These are phyloP conservation scores for Quiscalus mexicanus DNA, from an alignment of 2,113 vertebrate species.

Conservation along the genomic window DNA sequence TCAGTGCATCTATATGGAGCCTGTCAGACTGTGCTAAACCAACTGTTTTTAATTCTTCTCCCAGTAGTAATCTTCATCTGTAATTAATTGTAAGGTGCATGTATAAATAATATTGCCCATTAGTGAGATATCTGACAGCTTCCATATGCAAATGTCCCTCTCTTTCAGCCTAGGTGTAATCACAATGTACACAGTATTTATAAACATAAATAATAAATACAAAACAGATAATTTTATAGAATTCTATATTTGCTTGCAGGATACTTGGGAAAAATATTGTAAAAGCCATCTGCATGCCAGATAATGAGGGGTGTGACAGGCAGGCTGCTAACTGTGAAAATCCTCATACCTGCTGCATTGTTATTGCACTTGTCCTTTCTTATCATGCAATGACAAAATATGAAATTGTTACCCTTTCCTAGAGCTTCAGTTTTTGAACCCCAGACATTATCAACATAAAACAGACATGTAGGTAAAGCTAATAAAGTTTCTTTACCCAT, in stretches of 20 bases:
- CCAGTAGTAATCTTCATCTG: background rate
- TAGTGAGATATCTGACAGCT: background rate
- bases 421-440: background rate
- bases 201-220: too few relatives aligned
- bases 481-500: background rate
- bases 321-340: constrained; percentile 8
- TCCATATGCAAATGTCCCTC: background rate
- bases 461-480: background rate
- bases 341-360: background rate
- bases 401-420: background rate
- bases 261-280: background rate
- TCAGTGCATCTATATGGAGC: background rate
- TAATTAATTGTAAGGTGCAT: background rate
- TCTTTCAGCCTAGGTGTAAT: background rate
- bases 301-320: constrained; percentile 11
- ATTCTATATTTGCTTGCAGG: background rate
- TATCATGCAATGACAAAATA: background rate
- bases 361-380: background rate
- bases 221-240: background rate
- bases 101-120: background rate
- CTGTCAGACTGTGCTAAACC: background rate
- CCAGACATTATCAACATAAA: background rate
- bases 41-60: background rate
- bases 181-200: background rate
- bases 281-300: constrained; percentile 20